Percentiles rank a stretch among this genome's conserved stretches.
These are phyloP conservation scores for Dermochelys coriacea DNA, from an alignment of 2,797 vertebrate genomes.

Conservation along the genomic window DNA sequence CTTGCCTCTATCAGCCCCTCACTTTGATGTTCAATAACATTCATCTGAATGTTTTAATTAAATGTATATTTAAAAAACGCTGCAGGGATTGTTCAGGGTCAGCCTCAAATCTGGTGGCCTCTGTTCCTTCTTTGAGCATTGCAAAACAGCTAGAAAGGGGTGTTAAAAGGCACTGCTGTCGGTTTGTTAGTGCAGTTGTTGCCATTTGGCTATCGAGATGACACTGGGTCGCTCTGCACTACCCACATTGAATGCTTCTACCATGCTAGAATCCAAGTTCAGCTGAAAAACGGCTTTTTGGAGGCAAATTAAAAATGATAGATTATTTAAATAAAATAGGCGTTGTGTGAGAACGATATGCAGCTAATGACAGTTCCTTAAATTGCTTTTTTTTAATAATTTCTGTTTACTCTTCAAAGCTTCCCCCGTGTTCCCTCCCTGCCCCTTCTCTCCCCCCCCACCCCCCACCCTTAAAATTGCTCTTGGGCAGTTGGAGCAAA, in stretches of 20 bases:
- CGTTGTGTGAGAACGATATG: neutral
- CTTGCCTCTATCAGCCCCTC: neutral
- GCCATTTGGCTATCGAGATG: neutral
- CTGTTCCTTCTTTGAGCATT: neutral
- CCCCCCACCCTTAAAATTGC: neutral
- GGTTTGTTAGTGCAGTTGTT: neutral
- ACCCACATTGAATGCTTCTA: neutral
- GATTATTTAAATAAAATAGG: slow-evolving; percentile 46
- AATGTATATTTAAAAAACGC: neutral
- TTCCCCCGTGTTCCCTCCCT: neutral
- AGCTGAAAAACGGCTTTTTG: slow-evolving; percentile 20
- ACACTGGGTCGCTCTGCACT: neutral
- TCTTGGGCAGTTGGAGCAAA: neutral
- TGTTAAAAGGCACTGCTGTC: neutral
- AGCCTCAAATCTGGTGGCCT: neutral
- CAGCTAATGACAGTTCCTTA: neutral
- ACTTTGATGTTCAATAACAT: neutral
- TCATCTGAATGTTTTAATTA: neutral
- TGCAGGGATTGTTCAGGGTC: neutral
- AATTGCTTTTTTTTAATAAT: neutral
- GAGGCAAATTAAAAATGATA: slow-evolving; percentile 24
- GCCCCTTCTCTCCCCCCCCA: neutral
- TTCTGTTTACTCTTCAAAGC: slow-evolving; percentile 6
- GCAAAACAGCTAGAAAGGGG: neutral
- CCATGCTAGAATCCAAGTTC: neutral